Evolutionary conservation across 2,113 vertebrate species (phyloP), one percentile per base, ranked within the genome.

Genomic region (Myotis davidii): DNA sequence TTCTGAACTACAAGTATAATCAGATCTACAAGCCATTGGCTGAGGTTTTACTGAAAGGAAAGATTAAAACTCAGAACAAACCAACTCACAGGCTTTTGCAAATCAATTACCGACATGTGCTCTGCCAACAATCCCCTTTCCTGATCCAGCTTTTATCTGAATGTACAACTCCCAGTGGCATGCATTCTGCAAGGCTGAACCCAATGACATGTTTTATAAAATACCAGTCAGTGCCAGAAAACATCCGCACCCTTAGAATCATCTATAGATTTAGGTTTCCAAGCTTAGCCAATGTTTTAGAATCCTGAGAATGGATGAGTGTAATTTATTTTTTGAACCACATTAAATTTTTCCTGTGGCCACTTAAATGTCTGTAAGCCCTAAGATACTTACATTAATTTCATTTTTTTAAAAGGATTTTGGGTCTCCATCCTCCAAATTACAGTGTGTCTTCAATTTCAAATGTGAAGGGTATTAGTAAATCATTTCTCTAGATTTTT

Each of bases 41-140:
- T 76, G 56, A 95, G 45, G 94, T 73, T 95, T 97, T 94, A 88
- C 70, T 88, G 82, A 94, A 94, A 85, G 42, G 61, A n/a, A 94
- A 74, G 73, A 73, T 83, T 94, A 77, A 97, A 96, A 83, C 85
- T 88, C 82, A 92, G 48, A 97, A 81, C 78, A 81, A 81, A 89
- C 14, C 27, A 77, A 84, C 52, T 42, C 50, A 20, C 21, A 50
- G 17, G 61, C 21, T 90, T 85, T 81, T 48, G 82, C 85, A 92
- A 97, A 94, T 90, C 84, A 88, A 48, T 90, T 59, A 77, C 39
- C 14, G 52, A 88, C n/a, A 29, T 17, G 56, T 20, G 6, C 12
- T 34, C 81, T 93, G 81, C 88, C 94, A 88, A 93, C 21, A 59
- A 20, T 21, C 82, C 48, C n/a, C 50, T 85, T 70, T 48, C 54